Evolutionary conservation across 2,797 vertebrate genomes (phyloP), one percentile per base, ranked within the genome.

Genomic region (Apogon talboti): DNA sequence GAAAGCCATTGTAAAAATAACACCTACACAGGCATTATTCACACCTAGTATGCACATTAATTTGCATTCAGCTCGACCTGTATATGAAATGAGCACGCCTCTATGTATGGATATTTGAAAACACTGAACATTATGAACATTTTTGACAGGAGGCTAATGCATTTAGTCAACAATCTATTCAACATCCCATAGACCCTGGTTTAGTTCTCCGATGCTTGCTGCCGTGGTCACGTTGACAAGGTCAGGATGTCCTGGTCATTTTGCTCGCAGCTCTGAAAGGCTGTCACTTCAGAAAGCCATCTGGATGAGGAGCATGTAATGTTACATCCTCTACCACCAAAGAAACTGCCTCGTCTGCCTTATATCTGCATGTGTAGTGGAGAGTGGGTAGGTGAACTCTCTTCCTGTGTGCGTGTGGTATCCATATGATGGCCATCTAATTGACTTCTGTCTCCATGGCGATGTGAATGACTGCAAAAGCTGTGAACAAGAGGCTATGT

Each of bases 401-500:
- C 6, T 18, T 24, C 59, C 46, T 71, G 50, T 58, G 30, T 16
- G 45, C n/a, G 43, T 21, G 44, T 54, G 24, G 46, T 66, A 16
- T 65, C 59, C 69, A 69, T 79, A 68, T 62, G 59, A 86, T 78
- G 71, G 67, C 57, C 53, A 52, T 69, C 38, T 85, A 81, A 82
- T 80, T 80, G 66, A 81, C 80, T 85, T 76, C 35, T 2, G 70
- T 89, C 78, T 82, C 81, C 84, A 85, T 87, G 80, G 84, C 63
- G 70, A 88, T 82, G 66, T 76, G 71, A 76, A 71, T 78, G 57
- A 77, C 68, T 64, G 81, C 45, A 56, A 59, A 70, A 58, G 52
- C 66, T 55, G 54, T 47, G 58, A 40, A 35, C 13, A 9, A 43
- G 37, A 43, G 28, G 21, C 43, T 73, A 15, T 54, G 16, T 21